A percentile compares a stretch with the other conserved stretches of the same genome.
These are phyloP conservation scores for Sebastes trivittatus DNA, from an alignment of 2,797 vertebrate genomes.

Conservation along the genomic window DNA sequence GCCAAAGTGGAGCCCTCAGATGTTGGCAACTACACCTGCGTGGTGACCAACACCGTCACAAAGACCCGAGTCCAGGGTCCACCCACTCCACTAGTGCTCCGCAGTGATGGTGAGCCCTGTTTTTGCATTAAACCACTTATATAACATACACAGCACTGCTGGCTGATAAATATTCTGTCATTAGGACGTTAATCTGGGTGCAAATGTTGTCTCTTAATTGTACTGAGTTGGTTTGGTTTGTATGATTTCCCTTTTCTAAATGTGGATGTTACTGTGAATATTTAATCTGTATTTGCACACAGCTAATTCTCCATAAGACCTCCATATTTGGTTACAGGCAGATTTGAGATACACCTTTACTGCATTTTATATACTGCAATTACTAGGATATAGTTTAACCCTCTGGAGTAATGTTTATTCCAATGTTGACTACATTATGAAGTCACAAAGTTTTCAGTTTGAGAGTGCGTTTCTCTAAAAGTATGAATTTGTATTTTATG, in stretches of 20 bases:
- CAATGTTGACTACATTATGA: not conserved
- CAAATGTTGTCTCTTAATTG: not conserved
- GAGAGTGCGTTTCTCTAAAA: not conserved
- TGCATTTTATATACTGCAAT: not conserved
- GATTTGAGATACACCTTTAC: not conserved
- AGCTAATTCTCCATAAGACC: not conserved
- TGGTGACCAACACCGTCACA: conserved; percentile 93
- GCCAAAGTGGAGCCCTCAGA: conserved; percentile 96
- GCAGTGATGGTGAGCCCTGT: conserved; percentile 89
- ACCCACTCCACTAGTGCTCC: conserved; percentile 92
- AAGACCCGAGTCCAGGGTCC: conserved; percentile 91
- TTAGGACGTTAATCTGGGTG: not conserved
- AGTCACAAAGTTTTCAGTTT: not conserved
- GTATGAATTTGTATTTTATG: not conserved
- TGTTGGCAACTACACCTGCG: conserved; percentile 97
- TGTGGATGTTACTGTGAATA: not conserved
- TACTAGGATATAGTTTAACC: not conserved
- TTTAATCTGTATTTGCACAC: not conserved
- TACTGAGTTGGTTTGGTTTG: not conserved
- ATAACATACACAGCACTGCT: not conserved
- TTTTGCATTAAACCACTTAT: not conserved
- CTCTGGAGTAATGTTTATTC: not conserved
- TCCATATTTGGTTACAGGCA: not conserved
- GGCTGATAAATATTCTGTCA: not conserved
- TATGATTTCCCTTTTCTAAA: not conserved